Evolutionary conservation across 2,113 vertebrate genomes (phyloP).

Genomic region (Antechinus stuartii): DNA sequence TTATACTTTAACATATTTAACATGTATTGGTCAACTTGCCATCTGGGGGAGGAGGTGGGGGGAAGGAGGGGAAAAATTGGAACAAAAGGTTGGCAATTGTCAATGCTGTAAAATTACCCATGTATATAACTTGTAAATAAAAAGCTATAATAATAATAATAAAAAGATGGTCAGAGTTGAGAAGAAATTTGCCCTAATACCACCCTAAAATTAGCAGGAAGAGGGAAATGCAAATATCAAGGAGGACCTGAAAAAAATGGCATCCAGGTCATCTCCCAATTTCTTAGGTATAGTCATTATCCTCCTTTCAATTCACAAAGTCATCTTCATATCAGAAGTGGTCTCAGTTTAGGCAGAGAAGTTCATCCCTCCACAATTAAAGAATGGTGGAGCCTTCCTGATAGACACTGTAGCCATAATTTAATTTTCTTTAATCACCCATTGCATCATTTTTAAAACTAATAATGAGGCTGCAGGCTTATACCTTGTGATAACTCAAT

Average conservation of each 20-base stretch:
- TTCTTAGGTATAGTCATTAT: neutral
- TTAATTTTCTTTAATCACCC: slow-evolving; percentile 57
- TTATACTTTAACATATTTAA: no score
- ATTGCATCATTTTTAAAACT: slow-evolving; percentile 66
- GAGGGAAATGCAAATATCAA: neutral
- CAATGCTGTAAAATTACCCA: no score
- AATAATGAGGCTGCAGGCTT: slow-evolving; percentile 48
- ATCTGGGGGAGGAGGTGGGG: no score
- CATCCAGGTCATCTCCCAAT: neutral
- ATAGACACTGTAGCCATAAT: slow-evolving; percentile 58
- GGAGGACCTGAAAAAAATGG: neutral
- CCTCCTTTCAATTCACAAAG: neutral
- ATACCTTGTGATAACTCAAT: slow-evolving; percentile 73
- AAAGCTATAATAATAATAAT: no score
- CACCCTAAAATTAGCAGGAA: neutral
- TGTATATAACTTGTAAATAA: no score
- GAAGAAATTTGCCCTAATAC: neutral
- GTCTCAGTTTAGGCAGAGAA: neutral
- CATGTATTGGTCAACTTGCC: no score
- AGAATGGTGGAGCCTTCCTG: slow-evolving; percentile 52
- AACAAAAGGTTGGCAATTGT: no score
- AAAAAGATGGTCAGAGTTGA: neutral
- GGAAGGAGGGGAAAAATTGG: no score
- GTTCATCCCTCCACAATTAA: slow-evolving; percentile 5
- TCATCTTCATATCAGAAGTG: neutral